Conservation (phyloP, 1,140 invertebrate genomes). For the Drosophila subpulchrella region DNA sequence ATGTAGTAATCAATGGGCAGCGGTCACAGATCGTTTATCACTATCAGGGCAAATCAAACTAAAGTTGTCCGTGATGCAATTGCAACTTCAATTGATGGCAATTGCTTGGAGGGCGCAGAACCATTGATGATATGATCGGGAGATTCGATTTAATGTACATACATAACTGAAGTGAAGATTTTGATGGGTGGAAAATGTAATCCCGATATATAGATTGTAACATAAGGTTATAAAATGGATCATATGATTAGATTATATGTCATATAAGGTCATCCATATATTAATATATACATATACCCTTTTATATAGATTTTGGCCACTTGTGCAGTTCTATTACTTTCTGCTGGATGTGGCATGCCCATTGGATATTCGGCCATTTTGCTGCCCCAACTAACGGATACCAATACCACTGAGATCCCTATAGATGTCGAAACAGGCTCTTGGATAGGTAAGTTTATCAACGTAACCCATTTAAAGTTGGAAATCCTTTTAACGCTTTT, state of each 20-base stretch:
- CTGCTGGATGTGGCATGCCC: conserved; percentile 89
- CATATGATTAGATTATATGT: too few relatives aligned
- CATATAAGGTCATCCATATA: too few relatives aligned
- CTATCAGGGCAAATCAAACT: conserved; percentile 46
- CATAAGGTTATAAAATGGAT: background rate
- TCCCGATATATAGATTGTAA: background rate
- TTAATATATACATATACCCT: too few relatives aligned
- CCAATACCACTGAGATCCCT: conserved; percentile 83
- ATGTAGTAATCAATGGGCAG: conserved; percentile 21
- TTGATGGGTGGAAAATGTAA: background rate
- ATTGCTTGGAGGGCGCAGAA: conserved; percentile 27
- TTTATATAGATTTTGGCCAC: conserved; percentile 88
- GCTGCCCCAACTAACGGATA: conserved; percentile 87
- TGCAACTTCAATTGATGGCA: conserved; percentile 68
- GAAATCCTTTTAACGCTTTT: background rate
- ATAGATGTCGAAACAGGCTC: conserved; percentile 87
- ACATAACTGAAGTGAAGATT: too few relatives aligned
- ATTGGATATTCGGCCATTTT: conserved; percentile 89
- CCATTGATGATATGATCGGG: conserved; percentile 7
- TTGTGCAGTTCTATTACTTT: conserved; percentile 88
- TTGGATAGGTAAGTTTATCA: conserved; percentile 87
- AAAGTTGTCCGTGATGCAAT: conserved; percentile 31
- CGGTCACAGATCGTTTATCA: conserved; percentile 54
- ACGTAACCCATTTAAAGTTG: background rate
- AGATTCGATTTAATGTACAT: conserved; percentile 10